A percentile compares a stretch with the other conserved stretches of the same genome.
Conservation (phyloP, 2,888 invertebrate species). For the Pherbina coryleti region DNA sequence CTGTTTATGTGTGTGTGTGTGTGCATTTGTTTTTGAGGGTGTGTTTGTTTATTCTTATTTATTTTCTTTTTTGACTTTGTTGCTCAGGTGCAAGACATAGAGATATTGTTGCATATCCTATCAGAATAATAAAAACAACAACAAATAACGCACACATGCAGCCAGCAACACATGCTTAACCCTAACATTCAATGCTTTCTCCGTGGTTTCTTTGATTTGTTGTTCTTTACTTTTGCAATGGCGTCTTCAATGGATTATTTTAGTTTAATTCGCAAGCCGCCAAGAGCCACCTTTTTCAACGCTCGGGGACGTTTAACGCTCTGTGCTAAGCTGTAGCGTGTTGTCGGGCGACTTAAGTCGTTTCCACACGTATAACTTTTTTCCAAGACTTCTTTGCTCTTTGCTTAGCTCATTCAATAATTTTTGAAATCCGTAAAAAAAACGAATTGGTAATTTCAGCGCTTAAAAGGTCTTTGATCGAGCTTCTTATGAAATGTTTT, state of each 20-base stretch:
- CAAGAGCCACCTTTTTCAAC: too few species aligned
- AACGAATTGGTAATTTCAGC: too few species aligned
- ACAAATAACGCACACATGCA: background rate
- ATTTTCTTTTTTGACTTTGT: constrained; percentile 1
- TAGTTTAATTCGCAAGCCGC: too few species aligned
- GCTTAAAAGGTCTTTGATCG: too few species aligned
- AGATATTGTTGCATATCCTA: constrained; percentile 45
- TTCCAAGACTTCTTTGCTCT: too few species aligned
- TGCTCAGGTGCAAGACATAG: constrained; percentile 40
- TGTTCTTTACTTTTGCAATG: background rate
- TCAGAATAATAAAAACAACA: background rate
- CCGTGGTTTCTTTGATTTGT: background rate
- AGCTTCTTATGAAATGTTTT: too few species aligned
- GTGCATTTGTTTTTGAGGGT: constrained; percentile 35
- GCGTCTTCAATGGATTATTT: background rate
- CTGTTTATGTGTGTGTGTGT: constrained; percentile 21
- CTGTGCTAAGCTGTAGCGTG: too few species aligned
- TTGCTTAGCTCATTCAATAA: too few species aligned
- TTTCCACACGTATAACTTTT: too few species aligned
- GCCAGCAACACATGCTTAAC: background rate
- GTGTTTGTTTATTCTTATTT: constrained; percentile 33
- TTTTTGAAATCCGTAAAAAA: too few species aligned
- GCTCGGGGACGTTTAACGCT: too few species aligned
- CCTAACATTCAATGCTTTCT: background rate
- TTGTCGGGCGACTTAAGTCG: too few species aligned